A percentile compares a stretch with the other conserved stretches of the same genome.
phyloP scores from a whole-genome alignment of 2,113 vertebrate genomes.

The Lutjanus erythropterus region DNA sequence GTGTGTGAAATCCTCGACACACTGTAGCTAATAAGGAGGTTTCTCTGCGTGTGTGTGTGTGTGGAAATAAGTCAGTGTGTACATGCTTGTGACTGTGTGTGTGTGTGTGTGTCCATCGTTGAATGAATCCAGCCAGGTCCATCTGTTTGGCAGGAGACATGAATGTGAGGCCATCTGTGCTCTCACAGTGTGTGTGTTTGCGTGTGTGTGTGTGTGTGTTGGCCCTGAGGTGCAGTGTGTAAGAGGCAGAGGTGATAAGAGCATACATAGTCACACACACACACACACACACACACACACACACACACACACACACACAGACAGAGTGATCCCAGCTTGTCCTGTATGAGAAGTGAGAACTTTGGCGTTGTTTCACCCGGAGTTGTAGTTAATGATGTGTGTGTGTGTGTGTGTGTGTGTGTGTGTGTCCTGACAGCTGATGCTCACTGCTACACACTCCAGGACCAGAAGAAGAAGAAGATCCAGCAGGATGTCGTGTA shows the following conservation, averaged over 20 bases:
- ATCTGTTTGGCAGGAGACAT: slow-evolving; percentile 98
- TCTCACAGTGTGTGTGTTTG: slow-evolving; percentile 77
- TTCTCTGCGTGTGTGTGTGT: slow-evolving; percentile 38
- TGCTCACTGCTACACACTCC: slow-evolving; percentile 28
- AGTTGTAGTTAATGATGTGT: slow-evolving; percentile 52
- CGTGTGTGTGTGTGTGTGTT: slow-evolving; percentile 61
- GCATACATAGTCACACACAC: slow-evolving; percentile 63
- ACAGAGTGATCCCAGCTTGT: slow-evolving; percentile 69
- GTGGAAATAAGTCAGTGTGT: slow-evolving; percentile 33
- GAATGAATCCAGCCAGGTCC: slow-evolving; percentile 91
- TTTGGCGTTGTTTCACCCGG: slow-evolving; percentile 37
- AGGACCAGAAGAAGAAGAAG: slow-evolving; percentile 6
- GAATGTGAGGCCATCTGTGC: slow-evolving; percentile 97
- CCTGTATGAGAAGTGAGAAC: slow-evolving; percentile 65
- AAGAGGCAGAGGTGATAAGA: slow-evolving; percentile 77
- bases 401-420: slow-evolving; percentile 40
- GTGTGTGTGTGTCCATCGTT: slow-evolving; percentile 87
- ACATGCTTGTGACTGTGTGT: slow-evolving; percentile 15
- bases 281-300: slow-evolving; percentile 41
- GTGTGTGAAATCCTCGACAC: slow-evolving; percentile 41
- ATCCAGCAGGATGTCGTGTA: neutral
- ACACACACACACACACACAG: slow-evolving; percentile 65
- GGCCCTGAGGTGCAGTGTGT: slow-evolving; percentile 72
- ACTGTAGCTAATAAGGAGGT: slow-evolving; percentile 57
- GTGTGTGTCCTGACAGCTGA: slow-evolving; percentile 24